These are phyloP conservation scores for Bungarus multicinctus DNA, from an alignment of 2,113 vertebrate species.

Conservation along the genomic window DNA sequence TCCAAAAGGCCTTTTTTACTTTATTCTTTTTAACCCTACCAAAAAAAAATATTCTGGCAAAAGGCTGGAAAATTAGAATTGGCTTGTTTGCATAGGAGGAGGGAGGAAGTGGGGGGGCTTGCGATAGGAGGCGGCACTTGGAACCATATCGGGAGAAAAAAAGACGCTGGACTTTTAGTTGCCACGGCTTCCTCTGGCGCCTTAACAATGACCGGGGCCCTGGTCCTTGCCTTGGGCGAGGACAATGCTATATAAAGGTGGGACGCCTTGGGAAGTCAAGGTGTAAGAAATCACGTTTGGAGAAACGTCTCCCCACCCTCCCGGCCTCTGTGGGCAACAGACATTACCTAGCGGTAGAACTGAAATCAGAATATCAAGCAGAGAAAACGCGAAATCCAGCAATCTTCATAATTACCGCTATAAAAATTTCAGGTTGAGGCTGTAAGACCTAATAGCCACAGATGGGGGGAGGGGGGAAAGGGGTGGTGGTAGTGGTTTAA, in stretches of 20 bases:
- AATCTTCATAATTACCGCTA: neutral
- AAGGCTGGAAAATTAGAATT: neutral
- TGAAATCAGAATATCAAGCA: neutral
- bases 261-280: neutral
- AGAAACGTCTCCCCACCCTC: too few relatives aligned
- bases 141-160: neutral
- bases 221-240: too few relatives aligned
- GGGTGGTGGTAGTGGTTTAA: neutral
- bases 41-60: neutral
- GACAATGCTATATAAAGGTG: neutral
- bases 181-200: neutral
- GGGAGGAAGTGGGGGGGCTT: neutral
- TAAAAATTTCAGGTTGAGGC: neutral
- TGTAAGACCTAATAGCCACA: too few relatives aligned
- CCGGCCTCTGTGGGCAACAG: neutral
- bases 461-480: too few relatives aligned
- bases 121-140: too few relatives aligned
- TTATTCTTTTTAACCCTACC: neutral
- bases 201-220: neutral
- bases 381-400: neutral
- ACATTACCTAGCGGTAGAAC: neutral
- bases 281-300: neutral
- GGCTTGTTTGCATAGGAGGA: neutral
- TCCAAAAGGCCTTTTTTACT: neutral
- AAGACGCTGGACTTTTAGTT: rapidly evolving